phyloP scores from a whole-genome alignment of 2,113 vertebrate species.

The Fulica atra region DNA sequence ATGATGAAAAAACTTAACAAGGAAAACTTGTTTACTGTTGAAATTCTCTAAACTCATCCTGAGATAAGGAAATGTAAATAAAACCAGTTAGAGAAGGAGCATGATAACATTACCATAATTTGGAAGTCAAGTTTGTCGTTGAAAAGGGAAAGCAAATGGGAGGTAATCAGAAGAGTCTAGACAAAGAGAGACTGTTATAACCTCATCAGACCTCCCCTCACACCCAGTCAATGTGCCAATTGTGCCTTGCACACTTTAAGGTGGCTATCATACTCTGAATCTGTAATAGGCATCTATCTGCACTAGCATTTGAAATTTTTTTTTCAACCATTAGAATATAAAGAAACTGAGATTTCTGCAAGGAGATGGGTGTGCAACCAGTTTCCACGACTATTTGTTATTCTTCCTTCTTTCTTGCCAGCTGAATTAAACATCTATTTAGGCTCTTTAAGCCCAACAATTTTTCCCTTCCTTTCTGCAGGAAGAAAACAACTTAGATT shows the following conservation, averaged over 20 bases:
- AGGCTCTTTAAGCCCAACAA: neutral
- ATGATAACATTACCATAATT: constrained; percentile 52
- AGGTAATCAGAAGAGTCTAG: constrained; percentile 44
- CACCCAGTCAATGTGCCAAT: neutral
- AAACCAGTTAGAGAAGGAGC: neutral
- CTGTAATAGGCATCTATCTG: neutral
- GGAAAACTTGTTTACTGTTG: neutral
- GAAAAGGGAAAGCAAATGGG: neutral
- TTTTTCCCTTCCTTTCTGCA: neutral
- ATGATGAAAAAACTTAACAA: neutral
- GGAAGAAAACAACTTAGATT: neutral
- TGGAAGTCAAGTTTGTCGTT: constrained; percentile 39
- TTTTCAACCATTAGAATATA: neutral
- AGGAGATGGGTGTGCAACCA: neutral
- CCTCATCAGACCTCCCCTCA: neutral
- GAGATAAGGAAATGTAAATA: constrained; percentile 36
- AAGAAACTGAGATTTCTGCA: neutral
- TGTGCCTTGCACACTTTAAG: neutral
- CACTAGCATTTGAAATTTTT: neutral
- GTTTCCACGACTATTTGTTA: neutral
- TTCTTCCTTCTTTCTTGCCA: neutral
- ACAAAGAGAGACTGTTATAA: constrained; percentile 1
- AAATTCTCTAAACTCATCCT: neutral
- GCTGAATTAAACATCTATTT: neutral
- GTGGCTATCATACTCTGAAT: neutral